These are phyloP conservation scores for Tetragonula carbonaria DNA, from an alignment of 2,888 invertebrate genomes.

Conservation along the genomic window DNA sequence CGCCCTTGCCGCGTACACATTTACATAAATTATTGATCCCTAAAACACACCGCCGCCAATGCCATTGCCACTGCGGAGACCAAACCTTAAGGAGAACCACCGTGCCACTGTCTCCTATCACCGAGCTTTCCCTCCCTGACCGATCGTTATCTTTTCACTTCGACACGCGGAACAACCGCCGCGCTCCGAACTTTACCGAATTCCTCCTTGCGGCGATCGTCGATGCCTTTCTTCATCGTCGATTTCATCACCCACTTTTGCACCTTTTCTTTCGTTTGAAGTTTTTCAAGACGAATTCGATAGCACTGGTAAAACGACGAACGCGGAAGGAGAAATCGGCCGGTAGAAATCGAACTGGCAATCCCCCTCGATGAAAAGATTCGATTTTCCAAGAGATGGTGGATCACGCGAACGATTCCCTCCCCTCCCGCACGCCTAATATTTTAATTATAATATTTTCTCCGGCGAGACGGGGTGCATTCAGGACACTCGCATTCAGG, in stretches of 20 bases:
- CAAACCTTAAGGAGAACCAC: constrained; percentile 71
- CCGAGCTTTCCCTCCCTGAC: constrained; percentile 26
- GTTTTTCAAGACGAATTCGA: no score
- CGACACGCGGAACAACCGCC: background rate
- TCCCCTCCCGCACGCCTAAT: constrained; percentile 28
- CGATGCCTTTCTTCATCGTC: no score
- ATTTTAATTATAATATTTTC: constrained; percentile 63
- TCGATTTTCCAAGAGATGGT: no score
- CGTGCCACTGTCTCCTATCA: constrained; percentile 62
- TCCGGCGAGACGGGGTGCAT: constrained; percentile 38
- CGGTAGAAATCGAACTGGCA: no score
- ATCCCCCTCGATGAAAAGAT: no score
- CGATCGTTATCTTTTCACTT: constrained; percentile 26
- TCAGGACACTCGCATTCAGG: constrained; percentile 29
- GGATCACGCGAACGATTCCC: background rate
- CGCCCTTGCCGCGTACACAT: constrained; percentile 84
- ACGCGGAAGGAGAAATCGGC: no score
- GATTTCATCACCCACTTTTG: no score
- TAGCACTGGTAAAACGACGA: no score
- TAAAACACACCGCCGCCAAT: constrained; percentile 82
- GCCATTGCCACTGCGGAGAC: constrained; percentile 78
- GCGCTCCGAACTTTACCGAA: background rate
- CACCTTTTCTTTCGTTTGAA: no score
- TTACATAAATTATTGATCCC: constrained; percentile 84
- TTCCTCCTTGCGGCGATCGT: background rate